Conservation (phyloP, 2,113 vertebrate genomes). For the Corythaeola cristata region DNA sequence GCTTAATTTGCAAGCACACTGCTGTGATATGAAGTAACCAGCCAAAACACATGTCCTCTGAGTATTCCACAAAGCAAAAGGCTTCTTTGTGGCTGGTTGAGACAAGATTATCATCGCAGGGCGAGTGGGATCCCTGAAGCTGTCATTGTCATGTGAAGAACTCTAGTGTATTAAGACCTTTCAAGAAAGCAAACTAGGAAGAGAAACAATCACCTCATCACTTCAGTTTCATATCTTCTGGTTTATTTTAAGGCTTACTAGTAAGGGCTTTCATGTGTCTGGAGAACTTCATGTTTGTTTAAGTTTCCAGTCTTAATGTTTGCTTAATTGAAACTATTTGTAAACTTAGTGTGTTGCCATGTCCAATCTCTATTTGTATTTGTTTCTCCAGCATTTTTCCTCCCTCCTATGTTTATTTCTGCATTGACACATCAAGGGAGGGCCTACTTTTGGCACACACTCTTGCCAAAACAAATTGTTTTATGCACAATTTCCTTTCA, state of each 20-base stretch:
- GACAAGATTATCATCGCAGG: neutral
- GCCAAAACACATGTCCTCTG: neutral
- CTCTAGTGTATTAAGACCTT: neutral
- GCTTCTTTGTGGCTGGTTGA: neutral
- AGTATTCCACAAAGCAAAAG: neutral
- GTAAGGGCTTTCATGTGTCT: constrained; percentile 71
- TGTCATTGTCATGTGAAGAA: neutral
- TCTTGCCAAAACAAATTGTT: constrained; percentile 74
- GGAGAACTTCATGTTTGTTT: constrained; percentile 64
- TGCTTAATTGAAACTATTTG: constrained; percentile 75
- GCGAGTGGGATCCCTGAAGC: neutral
- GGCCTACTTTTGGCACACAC: constrained; percentile 60
- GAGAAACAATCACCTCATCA: constrained; percentile 50
- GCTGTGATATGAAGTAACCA: neutral
- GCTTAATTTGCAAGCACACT: neutral
- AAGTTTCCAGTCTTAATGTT: constrained; percentile 67
- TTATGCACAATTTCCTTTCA: constrained; percentile 73
- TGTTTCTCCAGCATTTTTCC: constrained; percentile 67
- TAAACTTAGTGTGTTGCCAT: constrained; percentile 62
- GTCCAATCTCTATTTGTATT: constrained; percentile 70
- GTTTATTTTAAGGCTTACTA: constrained; percentile 39
- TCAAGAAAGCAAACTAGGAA: neutral
- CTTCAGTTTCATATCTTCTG: constrained; percentile 52
- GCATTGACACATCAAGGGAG: constrained; percentile 76
- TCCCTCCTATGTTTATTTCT: constrained; percentile 73